These are phyloP conservation scores for Alces alces DNA, from an alignment of 2,113 vertebrate species.

Conservation along the genomic window DNA sequence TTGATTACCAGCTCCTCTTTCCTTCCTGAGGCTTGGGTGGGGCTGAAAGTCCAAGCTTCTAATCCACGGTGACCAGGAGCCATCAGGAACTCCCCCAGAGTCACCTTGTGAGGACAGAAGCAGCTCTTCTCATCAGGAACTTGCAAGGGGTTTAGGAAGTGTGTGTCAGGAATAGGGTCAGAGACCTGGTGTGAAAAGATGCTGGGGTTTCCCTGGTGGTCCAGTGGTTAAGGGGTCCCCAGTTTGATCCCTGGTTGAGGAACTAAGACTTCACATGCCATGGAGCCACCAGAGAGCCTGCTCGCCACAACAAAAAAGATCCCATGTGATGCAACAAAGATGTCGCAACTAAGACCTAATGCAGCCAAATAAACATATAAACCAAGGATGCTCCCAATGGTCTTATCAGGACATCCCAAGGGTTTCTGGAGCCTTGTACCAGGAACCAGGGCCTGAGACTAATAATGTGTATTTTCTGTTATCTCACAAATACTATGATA, in stretches of 20 bases:
- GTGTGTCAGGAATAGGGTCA: background rate
- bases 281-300: background rate
- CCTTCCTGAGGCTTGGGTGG: background rate
- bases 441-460: background rate
- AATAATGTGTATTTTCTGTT: accelerated
- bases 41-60: background rate
- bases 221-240: background rate
- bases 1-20: background rate
- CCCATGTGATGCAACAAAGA: accelerated
- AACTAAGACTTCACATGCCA: background rate
- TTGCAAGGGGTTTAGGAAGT: background rate
- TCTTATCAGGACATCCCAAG: accelerated
- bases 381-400: accelerated
- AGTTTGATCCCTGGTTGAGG: background rate
- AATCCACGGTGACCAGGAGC: background rate
- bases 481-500: background rate
- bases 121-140: background rate
- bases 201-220: background rate
- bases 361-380: accelerated
- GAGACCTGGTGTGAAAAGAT: background rate
- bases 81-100: background rate
- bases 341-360: accelerated
- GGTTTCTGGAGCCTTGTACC: background rate
- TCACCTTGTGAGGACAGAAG: background rate
- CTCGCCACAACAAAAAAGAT: background rate